A percentile compares a stretch with the other conserved stretches of the same genome.
These are phyloP conservation scores for Amiota mariae DNA, from an alignment of 2,888 invertebrate genomes.

Conservation along the genomic window DNA sequence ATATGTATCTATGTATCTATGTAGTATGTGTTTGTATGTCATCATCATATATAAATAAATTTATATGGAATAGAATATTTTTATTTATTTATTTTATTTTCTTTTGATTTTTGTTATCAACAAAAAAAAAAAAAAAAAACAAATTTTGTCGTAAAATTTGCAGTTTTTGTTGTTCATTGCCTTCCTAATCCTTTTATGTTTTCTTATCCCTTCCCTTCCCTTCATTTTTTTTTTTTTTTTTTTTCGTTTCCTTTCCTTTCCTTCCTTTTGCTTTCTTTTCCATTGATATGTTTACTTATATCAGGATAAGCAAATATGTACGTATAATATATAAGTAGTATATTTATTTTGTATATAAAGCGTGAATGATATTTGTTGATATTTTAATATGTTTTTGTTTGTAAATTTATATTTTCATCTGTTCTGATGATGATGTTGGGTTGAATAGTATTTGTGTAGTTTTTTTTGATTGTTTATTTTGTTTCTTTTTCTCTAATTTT, in stretches of 20 bases:
- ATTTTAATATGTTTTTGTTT: background rate
- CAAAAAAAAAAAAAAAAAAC: too few species aligned
- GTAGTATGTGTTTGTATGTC: background rate
- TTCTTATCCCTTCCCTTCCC: too few species aligned
- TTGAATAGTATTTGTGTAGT: background rate
- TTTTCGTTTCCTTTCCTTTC: too few species aligned
- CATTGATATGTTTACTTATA: too few species aligned
- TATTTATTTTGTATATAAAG: conserved; percentile 21
- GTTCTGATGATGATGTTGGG: background rate
- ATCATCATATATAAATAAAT: too few species aligned
- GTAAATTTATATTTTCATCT: background rate
- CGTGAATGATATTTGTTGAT: conserved; percentile 19
- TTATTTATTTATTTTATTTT: too few species aligned
- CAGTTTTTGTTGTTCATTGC: too few species aligned
- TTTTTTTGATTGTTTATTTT: background rate
- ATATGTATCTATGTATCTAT: background rate
- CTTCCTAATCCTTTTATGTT: too few species aligned
- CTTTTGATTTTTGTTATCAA: background rate
- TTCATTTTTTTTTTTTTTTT: too few species aligned
- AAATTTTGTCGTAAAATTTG: too few species aligned
- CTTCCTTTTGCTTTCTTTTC: too few species aligned
- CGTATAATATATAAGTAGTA: conserved; percentile 10
- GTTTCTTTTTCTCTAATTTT: background rate
- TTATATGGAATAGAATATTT: too few species aligned
- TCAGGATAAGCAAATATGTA: background rate